Evolutionary conservation across 2,888 invertebrate genomes (phyloP).

Genomic region (Bembecia ichneumoniformis): DNA sequence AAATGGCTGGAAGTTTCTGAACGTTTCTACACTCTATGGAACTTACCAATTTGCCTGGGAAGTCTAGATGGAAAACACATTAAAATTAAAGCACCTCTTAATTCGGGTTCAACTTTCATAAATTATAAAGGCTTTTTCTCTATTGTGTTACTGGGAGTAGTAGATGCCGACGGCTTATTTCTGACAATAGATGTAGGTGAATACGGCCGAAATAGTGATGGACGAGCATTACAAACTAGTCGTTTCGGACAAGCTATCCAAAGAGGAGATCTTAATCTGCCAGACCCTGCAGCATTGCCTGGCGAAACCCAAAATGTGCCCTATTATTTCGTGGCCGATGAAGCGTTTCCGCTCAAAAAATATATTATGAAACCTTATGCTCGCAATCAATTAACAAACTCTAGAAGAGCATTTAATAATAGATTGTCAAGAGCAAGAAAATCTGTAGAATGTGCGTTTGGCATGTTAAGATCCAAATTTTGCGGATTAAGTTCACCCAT

Average conservation of each 20-base stretch:
- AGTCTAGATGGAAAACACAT: slow-evolving; percentile 17
- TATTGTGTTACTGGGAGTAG: slow-evolving; percentile 12
- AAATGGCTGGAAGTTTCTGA: slow-evolving; percentile 12
- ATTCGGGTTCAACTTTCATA: slow-evolving; percentile 12
- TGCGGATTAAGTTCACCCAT: slow-evolving; percentile 7
- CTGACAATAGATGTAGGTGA: slow-evolving; percentile 13
- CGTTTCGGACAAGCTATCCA: slow-evolving; percentile 13
- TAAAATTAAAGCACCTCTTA: slow-evolving; percentile 11
- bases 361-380: slow-evolving; percentile 9
- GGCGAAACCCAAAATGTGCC: slow-evolving; percentile 11
- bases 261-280: slow-evolving; percentile 8
- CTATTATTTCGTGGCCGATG: slow-evolving; percentile 14
- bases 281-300: slow-evolving; percentile 8
- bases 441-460: slow-evolving; percentile 11
- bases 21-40: slow-evolving; percentile 14
- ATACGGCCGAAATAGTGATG: slow-evolving; percentile 19
- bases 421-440: slow-evolving; percentile 10
- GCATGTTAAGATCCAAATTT: slow-evolving; percentile 9
- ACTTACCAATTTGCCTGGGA: slow-evolving; percentile 17
- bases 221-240: slow-evolving; percentile 14
- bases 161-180: slow-evolving; percentile 18
- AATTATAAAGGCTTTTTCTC: slow-evolving; percentile 17
- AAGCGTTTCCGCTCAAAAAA: slow-evolving; percentile 12
- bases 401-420: slow-evolving; percentile 10
- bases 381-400: slow-evolving; percentile 6